Conservation (phyloP, 2,888 invertebrate species). For the Caenorhabditis japonica region DNA sequence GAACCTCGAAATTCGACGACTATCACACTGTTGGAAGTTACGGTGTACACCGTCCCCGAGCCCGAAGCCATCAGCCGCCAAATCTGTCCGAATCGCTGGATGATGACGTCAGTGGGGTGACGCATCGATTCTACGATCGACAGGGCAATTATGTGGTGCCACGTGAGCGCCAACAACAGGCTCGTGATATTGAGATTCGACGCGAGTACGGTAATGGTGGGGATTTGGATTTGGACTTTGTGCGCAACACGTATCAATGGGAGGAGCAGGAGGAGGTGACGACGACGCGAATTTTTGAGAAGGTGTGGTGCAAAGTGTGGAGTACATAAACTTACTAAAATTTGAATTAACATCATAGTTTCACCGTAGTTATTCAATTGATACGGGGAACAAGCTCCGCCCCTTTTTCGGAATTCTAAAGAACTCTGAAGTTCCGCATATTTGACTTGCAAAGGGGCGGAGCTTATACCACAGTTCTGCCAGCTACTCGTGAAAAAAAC, state of each 20-base stretch:
- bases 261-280: conserved; percentile 33
- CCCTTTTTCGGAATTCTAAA: no score
- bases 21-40: conserved; percentile 55
- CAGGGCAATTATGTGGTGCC: conserved; percentile 53
- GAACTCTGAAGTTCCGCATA: no score
- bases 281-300: conserved; percentile 36
- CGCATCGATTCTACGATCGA: conserved; percentile 64
- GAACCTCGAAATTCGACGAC: no score
- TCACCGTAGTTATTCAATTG: no score
- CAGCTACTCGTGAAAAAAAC: no score
- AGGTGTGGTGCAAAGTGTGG: no score
- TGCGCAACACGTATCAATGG: conserved; percentile 38
- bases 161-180: conserved; percentile 28
- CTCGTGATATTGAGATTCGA: conserved; percentile 54
- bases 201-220: conserved; percentile 51
- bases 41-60: conserved; percentile 23
- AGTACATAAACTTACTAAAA: no score
- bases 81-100: conserved; percentile 5
- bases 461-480: no score
- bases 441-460: no score
- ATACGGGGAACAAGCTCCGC: no score
- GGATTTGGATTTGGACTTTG: conserved; percentile 15
- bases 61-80: conserved; percentile 27
- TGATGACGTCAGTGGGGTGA: conserved; percentile 46
- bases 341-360: no score